Evolutionary conservation across 1,140 invertebrate species (phyloP), one percentile per base, ranked within the genome.

Genomic region (silkworm (Bombyx mori)): DNA sequence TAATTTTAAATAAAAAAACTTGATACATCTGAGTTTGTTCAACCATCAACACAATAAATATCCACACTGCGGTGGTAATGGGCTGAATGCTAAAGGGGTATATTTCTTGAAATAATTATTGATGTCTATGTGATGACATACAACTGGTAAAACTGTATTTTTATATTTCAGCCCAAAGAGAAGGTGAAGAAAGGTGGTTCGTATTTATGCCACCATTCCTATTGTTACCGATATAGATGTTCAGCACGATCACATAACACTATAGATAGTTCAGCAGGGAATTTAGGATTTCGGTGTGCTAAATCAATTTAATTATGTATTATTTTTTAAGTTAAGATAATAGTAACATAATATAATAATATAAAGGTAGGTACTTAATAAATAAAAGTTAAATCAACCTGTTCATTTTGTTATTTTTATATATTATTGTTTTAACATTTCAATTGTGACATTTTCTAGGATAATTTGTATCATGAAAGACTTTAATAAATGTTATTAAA

Each of bases 131-230:
- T 3, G 26, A 35, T 35, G 26, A 35, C 26, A 35, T 18, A 18
- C 26, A 35, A 35, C 26, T 35, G 26, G 12, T 18, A 43, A 49
- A 44, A 55, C 58, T 45, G 52, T 53, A 47, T 46, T 56, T 72
- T 64, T 66, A 67, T 66, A 58, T 90, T 90, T 66, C 74, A 95
- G 94, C 89, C 72, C 51, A 92, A 89, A 53, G 94, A 97, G 67
- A 96, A 94, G 82, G 96, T 99, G 1, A 99, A 99, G 79, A 99
- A 99, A 90, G 97, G 98, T 54, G 98, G 98, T 1, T 99, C 97
- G 0, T 99, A 94, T 81, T 89, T 98, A 72, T 99, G 97, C 72
- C 96, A 98, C 69, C 89, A 94, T 75, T 94, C 91, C 2, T 98
- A 97, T 77, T 99, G 97, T 82, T 98, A 94, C 84, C 91, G 97